These are phyloP conservation scores for Siniperca scherzeri DNA, from an alignment of 2,797 vertebrate genomes.

Conservation along the genomic window DNA sequence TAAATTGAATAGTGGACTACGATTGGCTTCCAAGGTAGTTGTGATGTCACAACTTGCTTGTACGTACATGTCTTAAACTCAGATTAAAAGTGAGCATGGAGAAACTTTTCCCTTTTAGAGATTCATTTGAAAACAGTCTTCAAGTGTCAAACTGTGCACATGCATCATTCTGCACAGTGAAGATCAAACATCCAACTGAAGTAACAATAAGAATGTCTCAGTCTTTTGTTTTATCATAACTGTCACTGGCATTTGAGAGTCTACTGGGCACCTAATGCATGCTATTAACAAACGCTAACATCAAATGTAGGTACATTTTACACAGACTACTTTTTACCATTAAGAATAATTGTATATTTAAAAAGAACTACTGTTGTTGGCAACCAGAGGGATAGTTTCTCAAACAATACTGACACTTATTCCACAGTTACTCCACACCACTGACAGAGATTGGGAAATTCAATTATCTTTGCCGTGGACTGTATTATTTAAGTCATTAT, in stretches of 20 bases:
- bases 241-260: neutral
- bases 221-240: no score
- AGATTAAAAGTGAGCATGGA: neutral
- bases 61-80: neutral
- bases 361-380: neutral
- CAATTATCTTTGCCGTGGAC: neutral
- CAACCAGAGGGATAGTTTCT: slow-evolving; percentile 1
- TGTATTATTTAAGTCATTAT: neutral
- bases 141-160: no score
- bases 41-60: neutral
- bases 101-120: neutral
- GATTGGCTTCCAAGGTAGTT: neutral
- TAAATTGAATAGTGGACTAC: neutral
- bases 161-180: no score
- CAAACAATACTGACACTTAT: slow-evolving; percentile 1
- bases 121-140: neutral
- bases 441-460: neutral
- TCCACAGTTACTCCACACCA: slow-evolving; percentile 1
- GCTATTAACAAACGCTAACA: neutral
- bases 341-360: neutral
- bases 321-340: neutral
- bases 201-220: neutral
- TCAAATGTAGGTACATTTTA: neutral
- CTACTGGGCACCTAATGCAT: neutral
- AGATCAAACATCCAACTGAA: neutral